Evolutionary conservation across 2,797 vertebrate species (phyloP).

Genomic region (Clamator glandarius): DNA sequence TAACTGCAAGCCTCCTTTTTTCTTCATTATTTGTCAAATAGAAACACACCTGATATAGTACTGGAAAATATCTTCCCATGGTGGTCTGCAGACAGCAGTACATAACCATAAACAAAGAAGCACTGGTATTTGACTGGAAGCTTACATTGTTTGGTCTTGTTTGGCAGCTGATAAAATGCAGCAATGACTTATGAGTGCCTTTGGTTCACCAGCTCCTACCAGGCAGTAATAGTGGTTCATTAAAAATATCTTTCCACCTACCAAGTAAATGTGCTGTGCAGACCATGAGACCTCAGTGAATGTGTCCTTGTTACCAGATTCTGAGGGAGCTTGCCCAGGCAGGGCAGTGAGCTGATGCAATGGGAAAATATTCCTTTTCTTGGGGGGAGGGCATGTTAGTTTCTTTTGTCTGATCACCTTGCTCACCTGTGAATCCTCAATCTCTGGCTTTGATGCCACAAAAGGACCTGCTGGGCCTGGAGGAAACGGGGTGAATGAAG

Average conservation of each 20-base stretch:
- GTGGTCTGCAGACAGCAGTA: background rate
- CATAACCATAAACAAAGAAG: background rate
- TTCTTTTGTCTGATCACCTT: background rate
- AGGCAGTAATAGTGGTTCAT: background rate
- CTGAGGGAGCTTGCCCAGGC: background rate
- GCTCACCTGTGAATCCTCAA: background rate
- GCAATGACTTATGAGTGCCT: fast-evolving
- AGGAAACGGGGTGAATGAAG: background rate
- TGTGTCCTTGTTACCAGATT: background rate
- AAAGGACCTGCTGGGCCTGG: background rate
- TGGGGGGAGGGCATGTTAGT: fast-evolving
- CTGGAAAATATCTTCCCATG: background rate
- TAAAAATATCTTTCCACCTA: background rate
- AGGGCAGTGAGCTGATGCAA: background rate
- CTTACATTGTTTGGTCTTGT: background rate
- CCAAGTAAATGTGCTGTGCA: background rate
- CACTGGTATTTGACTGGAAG: background rate
- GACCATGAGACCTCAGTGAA: background rate
- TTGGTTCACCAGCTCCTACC: background rate
- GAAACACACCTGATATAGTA: fast-evolving
- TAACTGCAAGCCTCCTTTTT: background rate
- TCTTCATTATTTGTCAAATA: background rate
- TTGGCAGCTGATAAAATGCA: background rate
- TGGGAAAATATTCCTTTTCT: background rate
- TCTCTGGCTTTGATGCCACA: background rate